Evolutionary conservation across 2,888 invertebrate species (phyloP), one percentile per base, ranked within the genome.

Genomic region (Andricus quercusramuli): DNA sequence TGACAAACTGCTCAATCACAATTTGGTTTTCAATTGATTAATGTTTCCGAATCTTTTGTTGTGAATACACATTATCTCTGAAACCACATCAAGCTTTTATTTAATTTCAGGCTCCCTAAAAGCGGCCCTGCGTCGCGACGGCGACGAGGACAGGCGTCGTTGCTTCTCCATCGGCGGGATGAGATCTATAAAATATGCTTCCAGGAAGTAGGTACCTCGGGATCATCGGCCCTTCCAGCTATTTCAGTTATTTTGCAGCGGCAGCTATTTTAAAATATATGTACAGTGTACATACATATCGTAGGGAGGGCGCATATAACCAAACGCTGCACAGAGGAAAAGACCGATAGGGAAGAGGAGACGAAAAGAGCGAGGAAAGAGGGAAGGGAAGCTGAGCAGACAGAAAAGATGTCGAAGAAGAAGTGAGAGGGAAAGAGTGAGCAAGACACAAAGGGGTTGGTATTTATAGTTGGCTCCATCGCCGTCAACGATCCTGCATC

Each of bases 211-310:
- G 74, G 74, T 74, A 51, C 74, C 74, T 56, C 74, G 74, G 74
- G 74, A 74, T 74, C 74, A 74, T 74, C 74, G 74, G 74, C 74
- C 74, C 74, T 74, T 74, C 29, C 56, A 74, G 74, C 47, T 70
- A 70, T 70, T 70, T 70, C 70, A 70, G 70, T 74, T 74, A 74
- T 74, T 74, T 74, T 74, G 74, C 74, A 56, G 74, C 74, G 32
- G 74, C 22, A 74, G 74, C 74, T 74, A 74, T 74, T 74, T 74
- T 74, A 74, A 74, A 74, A 74, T 74, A 74, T 74, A 74, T 74
- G 74, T n/a, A 74, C 56, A 59, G 56, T 51, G 74, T 56, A 22
- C n/a, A 74, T 56, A 56, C n/a, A 74, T 56, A 74, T 74, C 56
- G 51, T 74, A 74, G 56, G 56, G 74, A 74, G 74, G 70, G 47